Conservation (phyloP, 2,113 vertebrate species). For the Empidonax traillii region DNA sequence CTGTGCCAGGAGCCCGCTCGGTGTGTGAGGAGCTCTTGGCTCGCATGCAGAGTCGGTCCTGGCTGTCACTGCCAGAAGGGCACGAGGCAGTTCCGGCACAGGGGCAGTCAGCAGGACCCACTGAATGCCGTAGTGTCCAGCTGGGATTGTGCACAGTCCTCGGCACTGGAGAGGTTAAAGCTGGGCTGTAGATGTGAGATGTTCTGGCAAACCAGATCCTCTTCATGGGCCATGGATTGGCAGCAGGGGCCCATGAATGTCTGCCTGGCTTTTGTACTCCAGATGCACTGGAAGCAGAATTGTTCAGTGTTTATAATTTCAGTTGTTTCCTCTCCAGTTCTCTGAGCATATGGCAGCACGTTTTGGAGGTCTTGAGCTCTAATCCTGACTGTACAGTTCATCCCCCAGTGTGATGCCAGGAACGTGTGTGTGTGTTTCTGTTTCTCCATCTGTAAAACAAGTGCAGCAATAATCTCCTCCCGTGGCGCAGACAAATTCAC, state of each 20-base stretch:
- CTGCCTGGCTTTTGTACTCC: neutral
- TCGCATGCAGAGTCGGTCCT: neutral
- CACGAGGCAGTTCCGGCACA: neutral
- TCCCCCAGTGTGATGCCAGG: neutral
- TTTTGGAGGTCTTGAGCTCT: slow-evolving; percentile 6
- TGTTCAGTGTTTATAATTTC: neutral
- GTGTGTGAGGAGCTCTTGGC: neutral
- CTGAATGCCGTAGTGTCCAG: neutral
- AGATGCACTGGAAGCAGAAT: neutral
- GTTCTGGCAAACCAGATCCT: neutral
- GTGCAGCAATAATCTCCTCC: neutral
- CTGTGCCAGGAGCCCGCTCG: neutral
- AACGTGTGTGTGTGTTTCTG: neutral
- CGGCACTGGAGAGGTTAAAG: neutral
- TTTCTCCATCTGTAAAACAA: neutral
- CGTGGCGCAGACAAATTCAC: neutral
- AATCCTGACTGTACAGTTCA: neutral
- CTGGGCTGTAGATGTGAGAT: neutral
- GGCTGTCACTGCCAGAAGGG: neutral
- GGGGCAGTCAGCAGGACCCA: neutral
- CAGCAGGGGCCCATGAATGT: neutral
- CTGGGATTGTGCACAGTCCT: neutral
- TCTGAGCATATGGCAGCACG: neutral
- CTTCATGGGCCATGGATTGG: neutral
- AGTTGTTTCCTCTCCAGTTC: neutral